These are phyloP conservation scores for Trachurus trachurus DNA, from an alignment of 2,797 vertebrate species.

Conservation along the genomic window DNA sequence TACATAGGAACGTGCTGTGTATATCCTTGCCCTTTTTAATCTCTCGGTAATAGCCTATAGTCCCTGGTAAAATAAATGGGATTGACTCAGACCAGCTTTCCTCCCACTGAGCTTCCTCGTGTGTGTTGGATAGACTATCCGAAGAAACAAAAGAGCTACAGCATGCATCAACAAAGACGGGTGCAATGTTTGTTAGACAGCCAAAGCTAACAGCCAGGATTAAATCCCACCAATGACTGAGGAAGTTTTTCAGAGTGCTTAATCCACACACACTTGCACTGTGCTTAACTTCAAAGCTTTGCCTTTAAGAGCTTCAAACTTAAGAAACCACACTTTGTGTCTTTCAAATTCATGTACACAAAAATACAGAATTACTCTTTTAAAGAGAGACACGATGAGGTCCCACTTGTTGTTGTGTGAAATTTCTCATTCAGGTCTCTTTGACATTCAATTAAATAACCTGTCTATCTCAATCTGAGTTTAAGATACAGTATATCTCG, in stretches of 20 bases:
- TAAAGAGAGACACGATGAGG: neutral
- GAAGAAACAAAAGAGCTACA: slow-evolving; percentile 40
- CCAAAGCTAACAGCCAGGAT: slow-evolving; percentile 27
- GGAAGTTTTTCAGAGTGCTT: slow-evolving; percentile 46
- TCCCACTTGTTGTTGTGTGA: neutral
- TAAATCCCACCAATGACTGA: slow-evolving; percentile 42
- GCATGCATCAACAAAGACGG: slow-evolving; percentile 39
- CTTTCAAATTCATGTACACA: slow-evolving; percentile 11
- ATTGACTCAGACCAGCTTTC: slow-evolving; percentile 58
- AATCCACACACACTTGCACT: slow-evolving; percentile 15
- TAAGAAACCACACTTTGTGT: slow-evolving; percentile 1
- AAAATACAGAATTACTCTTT: neutral
- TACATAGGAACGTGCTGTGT: slow-evolving; percentile 31
- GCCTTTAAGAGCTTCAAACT: slow-evolving; percentile 12
- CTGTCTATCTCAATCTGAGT: neutral
- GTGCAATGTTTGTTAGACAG: slow-evolving; percentile 26
- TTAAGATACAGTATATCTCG: neutral
- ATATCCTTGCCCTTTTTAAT: slow-evolving; percentile 50
- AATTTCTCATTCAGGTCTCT: neutral
- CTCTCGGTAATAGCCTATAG: slow-evolving; percentile 51
- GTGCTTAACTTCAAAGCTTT: slow-evolving; percentile 17
- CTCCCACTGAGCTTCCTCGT: slow-evolving; percentile 26
- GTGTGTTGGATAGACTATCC: slow-evolving; percentile 15
- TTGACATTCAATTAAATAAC: neutral
- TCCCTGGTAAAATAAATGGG: slow-evolving; percentile 59